Conservation (phyloP, 2,797 vertebrate genomes). For the Tangara arthus region DNA sequence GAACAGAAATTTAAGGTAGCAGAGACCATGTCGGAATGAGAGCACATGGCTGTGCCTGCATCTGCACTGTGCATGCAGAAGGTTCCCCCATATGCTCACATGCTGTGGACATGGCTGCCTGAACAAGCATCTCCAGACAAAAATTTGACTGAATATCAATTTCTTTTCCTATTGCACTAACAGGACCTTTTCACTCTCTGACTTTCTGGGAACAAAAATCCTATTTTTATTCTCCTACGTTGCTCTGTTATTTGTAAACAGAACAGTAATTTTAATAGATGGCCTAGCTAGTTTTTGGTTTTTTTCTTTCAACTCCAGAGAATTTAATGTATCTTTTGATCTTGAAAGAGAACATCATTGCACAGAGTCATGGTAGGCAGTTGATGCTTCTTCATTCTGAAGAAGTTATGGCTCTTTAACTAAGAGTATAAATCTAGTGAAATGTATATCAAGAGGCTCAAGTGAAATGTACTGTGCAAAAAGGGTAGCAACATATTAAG, state of each 20-base stretch:
- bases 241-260: not conserved
- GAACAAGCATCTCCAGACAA: not conserved
- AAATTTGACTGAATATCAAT: not conserved
- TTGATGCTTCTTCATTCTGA: not conserved
- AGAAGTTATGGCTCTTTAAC: not conserved
- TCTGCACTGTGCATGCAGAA: accelerated
- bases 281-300: not conserved
- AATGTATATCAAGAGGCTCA: not conserved
- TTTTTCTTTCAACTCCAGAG: not conserved
- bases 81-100: not conserved
- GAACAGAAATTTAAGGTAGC: not conserved
- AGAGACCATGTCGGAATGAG: not conserved
- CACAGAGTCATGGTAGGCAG: not conserved
- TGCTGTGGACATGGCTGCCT: not conserved
- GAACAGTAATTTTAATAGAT: not conserved
- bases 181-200: not conserved
- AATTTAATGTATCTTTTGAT: not conserved
- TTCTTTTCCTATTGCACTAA: not conserved
- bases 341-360: not conserved
- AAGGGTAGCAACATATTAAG: not conserved
- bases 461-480: constrained; percentile 1
- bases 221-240: not conserved
- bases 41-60: not conserved
- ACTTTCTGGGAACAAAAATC: not conserved
- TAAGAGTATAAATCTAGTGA: not conserved